Evolutionary conservation across 2,797 vertebrate species (phyloP), one percentile per base, ranked within the genome.

Genomic region (Setipinna tenuifilis): DNA sequence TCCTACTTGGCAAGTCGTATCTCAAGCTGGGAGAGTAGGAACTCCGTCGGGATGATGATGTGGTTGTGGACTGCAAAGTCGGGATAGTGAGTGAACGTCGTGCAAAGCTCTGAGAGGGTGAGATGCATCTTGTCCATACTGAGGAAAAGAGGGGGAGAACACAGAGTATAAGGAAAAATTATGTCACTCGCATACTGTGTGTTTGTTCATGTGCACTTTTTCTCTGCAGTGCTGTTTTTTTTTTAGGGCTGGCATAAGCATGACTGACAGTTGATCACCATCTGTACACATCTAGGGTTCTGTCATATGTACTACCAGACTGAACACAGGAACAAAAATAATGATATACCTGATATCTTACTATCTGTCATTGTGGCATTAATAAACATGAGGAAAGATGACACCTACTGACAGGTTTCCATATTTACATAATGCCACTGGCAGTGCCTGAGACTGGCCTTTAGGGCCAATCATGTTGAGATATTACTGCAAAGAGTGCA

Each of bases 111-210:
- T 0, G 96, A 94, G 92, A 99, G 93, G 48, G 85, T 93, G 92
- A 95, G 85, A 90, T 99, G 98, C 87, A 98, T 91, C 91, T 98
- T 99, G 94, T 99, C 98, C 96, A 98, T 91, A 89, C 98, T 99
- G 82, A 35, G 58, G 84, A 83, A 87, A 0, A 88, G 3, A 82
- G 58, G 85, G 57, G n/a, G 86, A 62, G n/a, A n/a, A 82, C 16
- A 46, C 23, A 83, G 58, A 54, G 50, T 10, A 54, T 2, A 59
- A 59, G 19, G 17, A 6, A 17, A 7, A 44, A 35, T 75, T 35
- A 75, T 35, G 3, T 75, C 28, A 35, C 2, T 19, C 50, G 14
- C 46, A 48, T 54, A 54, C 14, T 54, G 9, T 14, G 14, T 0
- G 35, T 78, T 65, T 23, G 0, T 0, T 11, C 21, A 44, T 44